These are phyloP conservation scores for Sinella curviseta DNA, from an alignment of 1,140 invertebrate genomes.

Conservation along the genomic window DNA sequence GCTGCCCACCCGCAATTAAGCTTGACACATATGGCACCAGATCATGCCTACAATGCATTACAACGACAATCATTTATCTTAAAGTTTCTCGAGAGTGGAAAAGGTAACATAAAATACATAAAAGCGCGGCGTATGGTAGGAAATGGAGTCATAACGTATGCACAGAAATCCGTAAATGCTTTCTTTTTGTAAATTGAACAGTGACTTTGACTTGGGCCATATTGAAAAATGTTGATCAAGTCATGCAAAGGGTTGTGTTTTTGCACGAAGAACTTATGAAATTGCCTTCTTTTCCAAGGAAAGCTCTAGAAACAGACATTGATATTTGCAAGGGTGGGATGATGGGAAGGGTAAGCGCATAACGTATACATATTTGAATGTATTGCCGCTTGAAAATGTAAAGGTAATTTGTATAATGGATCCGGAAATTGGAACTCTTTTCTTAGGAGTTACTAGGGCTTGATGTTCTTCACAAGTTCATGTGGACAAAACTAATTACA, in stretches of 20 bases:
- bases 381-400: too few species aligned
- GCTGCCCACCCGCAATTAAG: conserved; percentile 96
- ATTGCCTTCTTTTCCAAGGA: conserved; percentile 94
- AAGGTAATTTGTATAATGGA: not conserved
- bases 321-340: conserved; percentile 87
- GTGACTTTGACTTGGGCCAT: conserved; percentile 85
- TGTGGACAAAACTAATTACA: conserved; percentile 94
- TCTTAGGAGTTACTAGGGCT: conserved; percentile 81
- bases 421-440: too few species aligned
- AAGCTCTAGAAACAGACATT: conserved; percentile 94
- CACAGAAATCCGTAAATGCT: conserved; percentile 56
- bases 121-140: conserved; percentile 51
- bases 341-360: conserved; percentile 74
- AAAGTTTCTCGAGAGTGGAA: conserved; percentile 97
- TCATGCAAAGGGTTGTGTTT: conserved; percentile 94
- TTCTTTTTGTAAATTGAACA: conserved; percentile 36
- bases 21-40: conserved; percentile 89
- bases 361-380: conserved; percentile 19
- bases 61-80: conserved; percentile 89
- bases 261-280: conserved; percentile 99
- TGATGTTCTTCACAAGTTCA: conserved; percentile 95
- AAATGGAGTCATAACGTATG: conserved; percentile 52
- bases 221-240: conserved; percentile 66
- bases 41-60: conserved; percentile 85
- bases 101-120: conserved; percentile 60